Conservation (phyloP, 2,113 vertebrate species). For the Fregetta grallaria region DNA sequence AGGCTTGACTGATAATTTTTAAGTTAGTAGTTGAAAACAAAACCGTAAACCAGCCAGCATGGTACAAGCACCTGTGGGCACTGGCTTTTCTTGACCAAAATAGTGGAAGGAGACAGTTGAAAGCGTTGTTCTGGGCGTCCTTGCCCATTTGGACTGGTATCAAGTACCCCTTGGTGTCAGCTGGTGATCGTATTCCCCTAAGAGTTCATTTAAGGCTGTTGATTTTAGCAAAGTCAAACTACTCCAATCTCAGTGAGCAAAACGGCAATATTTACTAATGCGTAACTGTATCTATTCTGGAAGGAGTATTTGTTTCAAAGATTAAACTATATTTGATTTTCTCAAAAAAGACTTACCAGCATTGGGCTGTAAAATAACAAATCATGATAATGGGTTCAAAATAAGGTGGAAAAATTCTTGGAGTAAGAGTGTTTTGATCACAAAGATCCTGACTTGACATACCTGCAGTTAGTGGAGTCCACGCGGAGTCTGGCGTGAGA, state of each 20-base stretch:
- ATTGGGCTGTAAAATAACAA: neutral
- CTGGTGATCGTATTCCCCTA: neutral
- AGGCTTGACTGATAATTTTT: neutral
- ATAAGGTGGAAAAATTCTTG: neutral
- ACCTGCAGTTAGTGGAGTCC: neutral
- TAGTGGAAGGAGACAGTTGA: neutral
- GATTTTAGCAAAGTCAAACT: conserved; percentile 15
- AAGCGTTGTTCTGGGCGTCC: neutral
- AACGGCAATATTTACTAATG: neutral
- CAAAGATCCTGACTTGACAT: neutral
- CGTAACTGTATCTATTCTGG: neutral
- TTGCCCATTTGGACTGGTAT: neutral
- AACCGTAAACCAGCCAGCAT: neutral
- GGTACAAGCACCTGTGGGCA: neutral
- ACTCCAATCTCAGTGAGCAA: neutral
- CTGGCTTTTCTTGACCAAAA: neutral
- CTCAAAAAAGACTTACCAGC: neutral
- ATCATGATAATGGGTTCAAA: neutral
- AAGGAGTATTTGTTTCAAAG: conserved; percentile 9
- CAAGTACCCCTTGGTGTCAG: neutral
- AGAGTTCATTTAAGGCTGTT: neutral
- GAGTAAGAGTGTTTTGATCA: neutral
- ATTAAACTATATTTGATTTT: neutral
- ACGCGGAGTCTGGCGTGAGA: neutral
- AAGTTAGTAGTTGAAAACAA: neutral